These are phyloP conservation scores for Brotula barbata DNA, from an alignment of 2,797 vertebrate species.

Conservation along the genomic window DNA sequence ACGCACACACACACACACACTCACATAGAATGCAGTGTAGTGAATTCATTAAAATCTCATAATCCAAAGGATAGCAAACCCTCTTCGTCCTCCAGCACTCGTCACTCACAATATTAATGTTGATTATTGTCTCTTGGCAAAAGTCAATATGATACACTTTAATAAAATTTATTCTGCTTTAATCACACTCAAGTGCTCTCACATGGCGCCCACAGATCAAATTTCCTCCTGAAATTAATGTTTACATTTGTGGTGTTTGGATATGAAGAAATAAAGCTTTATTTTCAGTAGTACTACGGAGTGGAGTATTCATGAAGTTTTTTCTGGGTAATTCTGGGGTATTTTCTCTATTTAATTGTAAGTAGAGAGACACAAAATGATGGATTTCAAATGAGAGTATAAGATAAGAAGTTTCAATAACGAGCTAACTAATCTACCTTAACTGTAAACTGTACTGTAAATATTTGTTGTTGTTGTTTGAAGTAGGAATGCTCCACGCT, in stretches of 20 bases:
- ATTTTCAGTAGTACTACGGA: too few relatives aligned
- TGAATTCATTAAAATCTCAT: slow-evolving; percentile 31
- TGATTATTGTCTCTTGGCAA: slow-evolving; percentile 27
- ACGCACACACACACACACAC: slow-evolving; percentile 9
- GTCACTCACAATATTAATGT: slow-evolving; percentile 31
- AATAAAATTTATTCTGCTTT: slow-evolving; percentile 26
- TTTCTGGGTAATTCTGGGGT: too few relatives aligned
- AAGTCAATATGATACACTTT: slow-evolving; percentile 45
- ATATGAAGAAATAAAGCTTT: neutral
- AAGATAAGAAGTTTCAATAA: too few relatives aligned
- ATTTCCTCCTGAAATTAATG: neutral
- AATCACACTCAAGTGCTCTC: slow-evolving; percentile 19
- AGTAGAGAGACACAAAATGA: too few relatives aligned
- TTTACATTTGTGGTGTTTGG: neutral
- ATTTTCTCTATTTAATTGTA: too few relatives aligned
- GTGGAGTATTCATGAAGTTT: too few relatives aligned
- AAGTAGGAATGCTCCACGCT: too few relatives aligned
- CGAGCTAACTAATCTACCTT: too few relatives aligned
- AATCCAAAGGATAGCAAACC: slow-evolving; percentile 23
- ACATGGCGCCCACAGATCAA: slow-evolving; percentile 10
- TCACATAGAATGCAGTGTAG: slow-evolving; percentile 12
- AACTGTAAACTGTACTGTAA: too few relatives aligned
- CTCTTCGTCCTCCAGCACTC: slow-evolving; percentile 28
- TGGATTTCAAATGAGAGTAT: too few relatives aligned
- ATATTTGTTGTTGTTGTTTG: too few relatives aligned